phyloP scores from a whole-genome alignment of 2,113 vertebrate species.

The Chroicocephalus ridibundus region DNA sequence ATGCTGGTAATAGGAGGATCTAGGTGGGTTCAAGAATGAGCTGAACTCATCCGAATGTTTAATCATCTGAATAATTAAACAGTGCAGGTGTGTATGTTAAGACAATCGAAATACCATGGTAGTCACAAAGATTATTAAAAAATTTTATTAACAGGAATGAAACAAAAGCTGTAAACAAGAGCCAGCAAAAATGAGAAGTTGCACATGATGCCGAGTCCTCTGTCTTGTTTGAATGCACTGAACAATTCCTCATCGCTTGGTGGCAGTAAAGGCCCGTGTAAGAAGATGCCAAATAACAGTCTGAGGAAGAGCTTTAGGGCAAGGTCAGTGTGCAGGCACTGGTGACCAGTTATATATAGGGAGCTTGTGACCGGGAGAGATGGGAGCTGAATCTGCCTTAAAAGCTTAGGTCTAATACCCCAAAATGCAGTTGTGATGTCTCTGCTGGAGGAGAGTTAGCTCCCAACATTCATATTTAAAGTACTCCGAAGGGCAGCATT shows the following conservation, averaged over 20 bases:
- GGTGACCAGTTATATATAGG: background rate
- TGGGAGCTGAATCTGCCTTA: background rate
- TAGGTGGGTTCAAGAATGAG: background rate
- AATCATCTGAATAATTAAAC: accelerated
- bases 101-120: background rate
- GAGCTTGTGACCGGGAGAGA: background rate
- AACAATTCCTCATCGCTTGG: background rate
- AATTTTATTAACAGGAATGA: conserved; percentile 45
- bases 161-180: conserved; percentile 15
- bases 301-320: background rate
- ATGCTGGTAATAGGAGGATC: accelerated
- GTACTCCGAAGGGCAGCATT: background rate
- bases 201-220: background rate
- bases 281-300: background rate
- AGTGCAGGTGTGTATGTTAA: accelerated
- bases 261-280: background rate
- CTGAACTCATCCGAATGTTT: accelerated
- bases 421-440: background rate
- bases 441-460: background rate
- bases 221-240: background rate
- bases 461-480: background rate
- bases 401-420: accelerated
- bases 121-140: background rate
- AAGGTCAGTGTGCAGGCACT: background rate
- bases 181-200: background rate